phyloP scores from a whole-genome alignment of 1,140 invertebrate genomes.

The Matsumurasca onukii region DNA sequence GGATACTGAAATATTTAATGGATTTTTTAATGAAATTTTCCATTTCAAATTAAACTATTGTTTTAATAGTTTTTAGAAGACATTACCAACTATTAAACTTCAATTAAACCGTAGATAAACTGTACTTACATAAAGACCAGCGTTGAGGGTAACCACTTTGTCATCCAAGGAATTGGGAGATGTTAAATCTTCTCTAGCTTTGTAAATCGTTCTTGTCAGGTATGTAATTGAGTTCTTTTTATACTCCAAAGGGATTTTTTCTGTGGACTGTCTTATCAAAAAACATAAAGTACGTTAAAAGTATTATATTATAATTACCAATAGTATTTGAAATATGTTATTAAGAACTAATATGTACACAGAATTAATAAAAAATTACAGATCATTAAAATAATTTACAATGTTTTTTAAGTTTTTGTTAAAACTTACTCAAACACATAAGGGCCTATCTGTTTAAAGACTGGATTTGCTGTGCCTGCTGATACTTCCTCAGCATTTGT shows the following conservation, averaged over 20 bases:
- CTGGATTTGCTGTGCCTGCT: neutral
- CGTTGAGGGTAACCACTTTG: neutral
- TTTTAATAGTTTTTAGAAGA: too few relatives aligned
- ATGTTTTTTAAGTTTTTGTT: too few relatives aligned
- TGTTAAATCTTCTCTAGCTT: neutral
- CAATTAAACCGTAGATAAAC: too few relatives aligned
- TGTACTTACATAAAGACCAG: slow-evolving; percentile 6
- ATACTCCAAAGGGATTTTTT: neutral
- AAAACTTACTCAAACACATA: slow-evolving; percentile 17
- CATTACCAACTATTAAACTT: too few relatives aligned
- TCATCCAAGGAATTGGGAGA: neutral
- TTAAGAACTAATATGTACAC: too few relatives aligned
- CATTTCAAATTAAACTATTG: too few relatives aligned
- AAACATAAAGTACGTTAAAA: neutral
- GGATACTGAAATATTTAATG: too few relatives aligned
- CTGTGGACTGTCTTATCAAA: neutral
- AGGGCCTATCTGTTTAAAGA: neutral
- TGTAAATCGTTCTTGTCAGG: neutral
- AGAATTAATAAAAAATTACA: neutral
- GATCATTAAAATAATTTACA: neutral
- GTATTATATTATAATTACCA: neutral
- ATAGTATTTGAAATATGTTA: neutral
- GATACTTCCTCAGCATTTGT: neutral
- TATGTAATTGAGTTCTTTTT: slow-evolving; percentile 5
- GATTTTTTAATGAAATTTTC: too few relatives aligned